These are phyloP conservation scores for Tinea trinotella DNA, from an alignment of 2,888 invertebrate species.

Conservation along the genomic window DNA sequence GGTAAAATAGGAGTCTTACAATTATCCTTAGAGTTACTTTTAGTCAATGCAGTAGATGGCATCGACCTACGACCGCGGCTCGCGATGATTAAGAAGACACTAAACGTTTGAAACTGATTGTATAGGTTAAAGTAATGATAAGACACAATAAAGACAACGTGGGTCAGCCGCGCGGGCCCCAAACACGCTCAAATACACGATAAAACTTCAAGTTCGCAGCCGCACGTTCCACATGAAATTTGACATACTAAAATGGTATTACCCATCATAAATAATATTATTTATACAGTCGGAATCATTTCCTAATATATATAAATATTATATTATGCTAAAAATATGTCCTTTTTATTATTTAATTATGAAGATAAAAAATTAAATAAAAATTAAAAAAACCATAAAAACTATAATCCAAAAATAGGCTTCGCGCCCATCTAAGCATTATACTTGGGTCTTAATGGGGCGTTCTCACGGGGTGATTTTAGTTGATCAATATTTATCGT, in stretches of 20 bases:
- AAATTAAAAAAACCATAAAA: too few species aligned
- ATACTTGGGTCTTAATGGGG: too few species aligned
- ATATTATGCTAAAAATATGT: too few species aligned
- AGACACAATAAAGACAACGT: slow-evolving; percentile 45
- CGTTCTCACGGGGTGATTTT: too few species aligned
- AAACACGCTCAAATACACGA: slow-evolving; percentile 36
- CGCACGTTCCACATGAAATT: slow-evolving; percentile 45
- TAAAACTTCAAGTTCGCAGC: slow-evolving; percentile 33
- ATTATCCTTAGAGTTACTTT: slow-evolving; percentile 58
- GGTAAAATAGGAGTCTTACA: slow-evolving; percentile 50
- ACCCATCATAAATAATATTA: too few species aligned
- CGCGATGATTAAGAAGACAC: neutral
- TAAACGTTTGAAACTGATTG: slow-evolving; percentile 35
- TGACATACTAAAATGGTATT: neutral
- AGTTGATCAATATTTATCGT: too few species aligned
- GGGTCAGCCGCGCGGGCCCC: slow-evolving; percentile 36
- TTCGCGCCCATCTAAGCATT: too few species aligned
- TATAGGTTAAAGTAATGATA: slow-evolving; percentile 35
- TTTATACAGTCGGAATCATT: too few species aligned
- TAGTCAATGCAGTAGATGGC: slow-evolving; percentile 57
- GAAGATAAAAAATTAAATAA: too few species aligned
- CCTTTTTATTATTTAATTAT: too few species aligned
- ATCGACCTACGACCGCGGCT: slow-evolving; percentile 48
- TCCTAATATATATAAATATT: too few species aligned
- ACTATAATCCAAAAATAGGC: too few species aligned